Percentiles rank a stretch among this genome's conserved stretches.
Evolutionary conservation across 2,797 vertebrate species (phyloP).

Genomic region (Melanotaenia trifasciata): DNA sequence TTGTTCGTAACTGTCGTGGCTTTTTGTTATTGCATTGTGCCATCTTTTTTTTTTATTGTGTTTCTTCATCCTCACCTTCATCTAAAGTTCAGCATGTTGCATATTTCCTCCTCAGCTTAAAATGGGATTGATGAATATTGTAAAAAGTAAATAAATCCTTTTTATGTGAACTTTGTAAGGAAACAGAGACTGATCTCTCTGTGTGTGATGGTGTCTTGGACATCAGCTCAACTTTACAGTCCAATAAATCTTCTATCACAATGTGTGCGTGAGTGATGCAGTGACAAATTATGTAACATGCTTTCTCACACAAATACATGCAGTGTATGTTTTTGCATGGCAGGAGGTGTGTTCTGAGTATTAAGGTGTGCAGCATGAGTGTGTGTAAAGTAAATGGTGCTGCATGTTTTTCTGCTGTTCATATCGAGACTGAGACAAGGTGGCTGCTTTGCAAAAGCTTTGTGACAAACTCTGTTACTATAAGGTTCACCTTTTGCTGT

Average conservation of each 20-base stretch:
- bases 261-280: slow-evolving; percentile 3
- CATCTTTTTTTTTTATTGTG: slow-evolving; percentile 31
- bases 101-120: slow-evolving; percentile 30
- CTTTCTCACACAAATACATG: slow-evolving; percentile 38
- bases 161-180: slow-evolving; percentile 9
- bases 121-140: slow-evolving; percentile 14
- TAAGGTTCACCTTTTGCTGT: neutral
- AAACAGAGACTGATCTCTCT: slow-evolving; percentile 49
- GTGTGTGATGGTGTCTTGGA: slow-evolving; percentile 42
- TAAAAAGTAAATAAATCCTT: slow-evolving; percentile 5
- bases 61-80: slow-evolving; percentile 49
- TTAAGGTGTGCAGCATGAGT: slow-evolving; percentile 39
- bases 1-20: slow-evolving; percentile 39
- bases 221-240: slow-evolving; percentile 17
- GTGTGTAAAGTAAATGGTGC: slow-evolving; percentile 26
- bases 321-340: slow-evolving; percentile 47
- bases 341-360: slow-evolving; percentile 21
- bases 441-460: slow-evolving; percentile 45
- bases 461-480: slow-evolving; percentile 10
- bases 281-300: slow-evolving; percentile 41
- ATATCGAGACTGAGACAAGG: slow-evolving; percentile 46
- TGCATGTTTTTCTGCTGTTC: slow-evolving; percentile 67
- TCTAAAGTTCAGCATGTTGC: slow-evolving; percentile 63
- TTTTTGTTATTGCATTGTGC: slow-evolving; percentile 30
- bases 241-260: slow-evolving; percentile 44